phyloP scores from a whole-genome alignment of 2,888 invertebrate species.

The Drosophila gaucha region DNA sequence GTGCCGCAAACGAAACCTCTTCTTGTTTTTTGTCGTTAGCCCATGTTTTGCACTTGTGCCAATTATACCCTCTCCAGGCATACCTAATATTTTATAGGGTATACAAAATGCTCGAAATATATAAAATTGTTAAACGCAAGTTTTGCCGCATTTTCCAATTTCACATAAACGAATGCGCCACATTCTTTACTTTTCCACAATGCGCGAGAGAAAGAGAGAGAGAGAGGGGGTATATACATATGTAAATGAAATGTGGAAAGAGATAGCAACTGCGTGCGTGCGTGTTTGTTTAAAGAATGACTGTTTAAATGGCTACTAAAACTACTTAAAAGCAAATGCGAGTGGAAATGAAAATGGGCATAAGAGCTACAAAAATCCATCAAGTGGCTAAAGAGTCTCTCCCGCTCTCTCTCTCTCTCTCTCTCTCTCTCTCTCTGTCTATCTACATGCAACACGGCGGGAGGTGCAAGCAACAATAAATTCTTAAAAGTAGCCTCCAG shows the following conservation, averaged over 20 bases:
- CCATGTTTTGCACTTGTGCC: too few relatives aligned
- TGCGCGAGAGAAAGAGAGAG: not conserved
- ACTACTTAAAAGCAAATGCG: conserved; percentile 62
- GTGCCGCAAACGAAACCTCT: too few relatives aligned
- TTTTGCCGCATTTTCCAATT: conserved; percentile 16
- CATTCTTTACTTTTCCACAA: conserved; percentile 20
- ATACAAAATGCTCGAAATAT: conserved; percentile 6
- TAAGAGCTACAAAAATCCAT: conserved; percentile 60
- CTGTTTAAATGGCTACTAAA: conserved; percentile 70
- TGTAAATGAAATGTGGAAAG: not conserved
- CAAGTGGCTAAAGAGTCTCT: conserved; percentile 56
- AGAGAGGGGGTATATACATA: not conserved
- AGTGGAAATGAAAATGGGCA: conserved; percentile 24
- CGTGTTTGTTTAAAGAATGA: conserved; percentile 52
- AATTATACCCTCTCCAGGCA: too few relatives aligned
- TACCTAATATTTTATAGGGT: too few relatives aligned
- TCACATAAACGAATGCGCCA: too few relatives aligned
- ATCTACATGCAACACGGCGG: conserved; percentile 37
- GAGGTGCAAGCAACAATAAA: conserved; percentile 30
- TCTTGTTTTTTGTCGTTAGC: too few relatives aligned
- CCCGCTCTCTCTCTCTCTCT: not conserved
- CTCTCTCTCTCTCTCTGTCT: not conserved
- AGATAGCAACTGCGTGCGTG: conserved; percentile 3
- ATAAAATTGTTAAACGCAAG: not conserved
- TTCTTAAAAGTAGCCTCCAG: conserved; percentile 13